Evolutionary conservation across 2,113 vertebrate genomes (phyloP).

Genomic region (Mionectes macconnelli): DNA sequence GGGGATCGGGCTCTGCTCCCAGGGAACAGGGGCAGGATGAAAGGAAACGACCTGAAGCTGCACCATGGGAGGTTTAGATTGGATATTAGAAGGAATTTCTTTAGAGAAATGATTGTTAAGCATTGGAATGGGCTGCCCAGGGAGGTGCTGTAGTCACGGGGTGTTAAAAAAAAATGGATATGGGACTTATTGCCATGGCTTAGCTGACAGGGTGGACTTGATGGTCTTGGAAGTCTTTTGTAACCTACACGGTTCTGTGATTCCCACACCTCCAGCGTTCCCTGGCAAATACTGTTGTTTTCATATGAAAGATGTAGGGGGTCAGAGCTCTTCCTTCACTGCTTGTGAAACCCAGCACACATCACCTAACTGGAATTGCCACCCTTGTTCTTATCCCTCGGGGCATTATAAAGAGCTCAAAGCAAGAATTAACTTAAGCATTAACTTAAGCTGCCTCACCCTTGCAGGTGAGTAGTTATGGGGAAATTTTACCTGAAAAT

Average conservation of each 20-base stretch:
- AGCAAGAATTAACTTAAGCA: background rate
- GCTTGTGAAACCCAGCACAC: background rate
- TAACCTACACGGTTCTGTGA: background rate
- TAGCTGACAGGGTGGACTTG: background rate
- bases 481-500: background rate
- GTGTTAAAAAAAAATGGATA: fast-evolving
- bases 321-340: background rate
- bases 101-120: background rate
- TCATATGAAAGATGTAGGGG: fast-evolving
- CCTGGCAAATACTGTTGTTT: background rate
- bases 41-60: fast-evolving
- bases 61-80: fast-evolving
- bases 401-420: background rate
- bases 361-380: background rate
- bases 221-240: background rate
- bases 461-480: fast-evolving
- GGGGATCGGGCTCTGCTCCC: background rate
- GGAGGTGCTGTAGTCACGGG: background rate
- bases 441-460: fast-evolving
- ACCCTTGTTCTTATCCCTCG: background rate
- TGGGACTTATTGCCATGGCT: background rate
- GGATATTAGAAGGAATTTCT: background rate
- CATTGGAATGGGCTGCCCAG: background rate
- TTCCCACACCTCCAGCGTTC: background rate
- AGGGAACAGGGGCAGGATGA: background rate